Evolutionary conservation across 2,113 vertebrate genomes (phyloP), one percentile per base, ranked within the genome.

Genomic region (Tichodroma muraria): DNA sequence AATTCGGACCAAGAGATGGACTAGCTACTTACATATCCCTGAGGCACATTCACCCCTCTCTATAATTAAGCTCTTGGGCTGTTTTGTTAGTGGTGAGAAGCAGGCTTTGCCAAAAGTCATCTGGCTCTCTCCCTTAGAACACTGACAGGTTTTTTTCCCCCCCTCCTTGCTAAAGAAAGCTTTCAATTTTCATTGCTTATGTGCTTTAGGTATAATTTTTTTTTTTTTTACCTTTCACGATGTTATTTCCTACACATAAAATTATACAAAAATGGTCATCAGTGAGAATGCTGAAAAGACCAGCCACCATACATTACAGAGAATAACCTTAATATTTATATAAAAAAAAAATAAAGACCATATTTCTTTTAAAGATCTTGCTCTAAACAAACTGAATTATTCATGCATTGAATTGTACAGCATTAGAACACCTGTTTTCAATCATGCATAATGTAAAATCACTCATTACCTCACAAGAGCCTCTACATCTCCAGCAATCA

Each of bases 371-470:
- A 98, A 98, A 98, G 97, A 97, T 98, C 98, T 98, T 98, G 97
- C 97, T 98, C 98, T 97, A 98, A 98, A 98, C 98, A 99, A 99
- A 99, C 99, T 98, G 98, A 99, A 98, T 98, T 98, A 98, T 98
- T 99, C 98, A 99, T 99, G 99, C 98, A 98, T 98, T 98, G 98
- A 98, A 97, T 98, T 98, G 98, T 98, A 97, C 98, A 98, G 98
- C 98, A 98, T 98, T 98, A 97, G 98, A 99, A 98, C 99, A 99
- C 99, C 99, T 99, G 99, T 99, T 98, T 98, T 98, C 98, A 98
- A 99, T 99, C 98, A 98, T 98, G 98, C 98, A 99, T 98, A 99
- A 98, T 98, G 97, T 98, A 98, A 98, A 98, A 98, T 98, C 98
- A 98, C 98, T 99, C 98, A 99, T 99, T 98, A 98, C 98, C 98